These are phyloP conservation scores for Reticulitermes speratus DNA, from an alignment of 1,140 invertebrate species.

Conservation along the genomic window DNA sequence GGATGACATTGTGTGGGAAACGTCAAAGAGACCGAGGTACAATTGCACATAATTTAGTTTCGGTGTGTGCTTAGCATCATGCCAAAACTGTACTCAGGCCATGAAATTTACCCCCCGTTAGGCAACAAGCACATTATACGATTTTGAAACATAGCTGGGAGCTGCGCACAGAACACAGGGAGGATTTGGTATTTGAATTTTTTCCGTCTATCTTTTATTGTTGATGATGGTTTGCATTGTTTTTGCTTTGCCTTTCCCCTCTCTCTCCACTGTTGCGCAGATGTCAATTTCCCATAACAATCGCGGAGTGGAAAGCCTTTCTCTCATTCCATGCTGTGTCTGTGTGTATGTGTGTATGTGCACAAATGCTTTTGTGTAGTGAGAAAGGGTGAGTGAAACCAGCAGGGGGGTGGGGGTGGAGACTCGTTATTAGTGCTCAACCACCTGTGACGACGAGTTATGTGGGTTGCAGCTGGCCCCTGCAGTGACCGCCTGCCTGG, in stretches of 20 bases:
- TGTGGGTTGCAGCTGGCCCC: slow-evolving; percentile 14
- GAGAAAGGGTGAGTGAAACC: neutral
- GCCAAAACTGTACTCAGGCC: neutral
- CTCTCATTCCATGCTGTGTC: neutral
- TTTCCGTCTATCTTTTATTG: neutral
- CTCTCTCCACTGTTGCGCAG: neutral
- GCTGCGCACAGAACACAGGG: neutral
- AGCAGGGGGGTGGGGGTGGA: neutral
- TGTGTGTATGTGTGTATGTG: neutral
- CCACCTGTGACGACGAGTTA: slow-evolving; percentile 16
- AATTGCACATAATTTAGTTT: too few species aligned
- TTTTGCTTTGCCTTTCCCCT: neutral
- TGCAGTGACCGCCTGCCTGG: neutral
- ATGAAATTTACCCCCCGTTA: neutral
- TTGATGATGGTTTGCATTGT: slow-evolving; percentile 1
- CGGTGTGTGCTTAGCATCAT: neutral
- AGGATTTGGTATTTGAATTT: slow-evolving; percentile 4
- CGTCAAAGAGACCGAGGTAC: too few species aligned
- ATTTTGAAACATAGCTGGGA: slow-evolving; percentile 1
- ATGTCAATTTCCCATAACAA: slow-evolving; percentile 19
- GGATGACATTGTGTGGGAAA: too few species aligned
- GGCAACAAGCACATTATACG: slow-evolving; percentile 10
- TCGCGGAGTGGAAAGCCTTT: neutral
- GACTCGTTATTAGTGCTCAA: slow-evolving; percentile 15
- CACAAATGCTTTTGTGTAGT: slow-evolving; percentile 12